phyloP scores from a whole-genome alignment of 1,140 invertebrate species.

The Cotesia chilonis region DNA sequence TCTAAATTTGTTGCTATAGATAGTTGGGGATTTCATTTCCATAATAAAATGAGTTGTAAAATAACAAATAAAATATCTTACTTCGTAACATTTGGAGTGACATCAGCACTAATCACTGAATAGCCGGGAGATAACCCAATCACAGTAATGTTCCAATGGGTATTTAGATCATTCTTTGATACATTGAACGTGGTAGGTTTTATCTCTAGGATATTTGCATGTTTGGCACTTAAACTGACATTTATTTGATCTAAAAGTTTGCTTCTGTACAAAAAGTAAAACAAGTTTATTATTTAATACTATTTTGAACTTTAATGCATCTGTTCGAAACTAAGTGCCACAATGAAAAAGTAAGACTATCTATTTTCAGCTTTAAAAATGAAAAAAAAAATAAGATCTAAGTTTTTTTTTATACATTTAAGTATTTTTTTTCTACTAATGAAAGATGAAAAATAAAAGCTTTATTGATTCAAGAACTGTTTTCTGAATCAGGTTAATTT shows the following conservation, averaged over 20 bases:
- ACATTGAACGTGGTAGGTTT: slow-evolving; percentile 23
- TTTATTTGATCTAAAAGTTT: slow-evolving; percentile 3
- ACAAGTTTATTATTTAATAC: not conserved
- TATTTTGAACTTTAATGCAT: not conserved
- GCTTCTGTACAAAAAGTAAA: not conserved
- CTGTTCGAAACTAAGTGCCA: no score
- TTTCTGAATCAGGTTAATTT: no score
- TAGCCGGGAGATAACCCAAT: slow-evolving; percentile 66
- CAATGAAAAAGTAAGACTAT: no score
- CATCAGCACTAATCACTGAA: slow-evolving; percentile 64
- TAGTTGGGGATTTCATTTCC: no score
- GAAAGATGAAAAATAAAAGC: no score
- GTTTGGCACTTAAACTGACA: slow-evolving; percentile 28
- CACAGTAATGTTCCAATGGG: slow-evolving; percentile 64
- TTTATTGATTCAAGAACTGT: no score
- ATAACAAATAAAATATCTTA: slow-evolving; percentile 45
- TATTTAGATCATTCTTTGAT: not conserved
- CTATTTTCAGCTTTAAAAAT: no score
- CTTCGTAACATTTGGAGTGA: slow-evolving; percentile 59
- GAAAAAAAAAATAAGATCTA: not conserved
- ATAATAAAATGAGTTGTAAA: no score
- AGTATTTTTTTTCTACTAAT: no score
- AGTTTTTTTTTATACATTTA: no score
- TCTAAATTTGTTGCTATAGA: no score
- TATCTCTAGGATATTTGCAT: slow-evolving; percentile 32